phyloP scores from a whole-genome alignment of 2,888 invertebrate genomes.

The Lamproptera curius region DNA sequence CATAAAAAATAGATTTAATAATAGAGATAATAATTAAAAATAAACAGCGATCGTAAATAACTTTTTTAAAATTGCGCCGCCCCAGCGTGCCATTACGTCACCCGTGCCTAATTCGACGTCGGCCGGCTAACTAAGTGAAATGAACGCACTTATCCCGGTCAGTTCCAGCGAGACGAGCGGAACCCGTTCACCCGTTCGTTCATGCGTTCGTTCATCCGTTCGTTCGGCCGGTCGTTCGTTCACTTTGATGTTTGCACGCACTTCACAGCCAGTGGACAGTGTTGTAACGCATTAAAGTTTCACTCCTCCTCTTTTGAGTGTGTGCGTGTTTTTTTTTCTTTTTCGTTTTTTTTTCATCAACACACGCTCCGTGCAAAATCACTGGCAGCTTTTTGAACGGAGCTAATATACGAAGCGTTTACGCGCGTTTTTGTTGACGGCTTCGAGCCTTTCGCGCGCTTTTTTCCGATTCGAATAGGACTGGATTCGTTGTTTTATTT shows the following conservation, averaged over 20 bases:
- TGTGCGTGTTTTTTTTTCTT: no score
- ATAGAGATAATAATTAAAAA: no score
- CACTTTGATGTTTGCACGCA: conserved; percentile 72
- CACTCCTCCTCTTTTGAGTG: no score
- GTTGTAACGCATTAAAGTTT: conserved; percentile 42
- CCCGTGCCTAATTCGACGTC: conserved; percentile 18
- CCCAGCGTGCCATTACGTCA: conserved; percentile 15
- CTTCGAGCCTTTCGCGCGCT: no score
- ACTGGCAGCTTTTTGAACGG: not conserved
- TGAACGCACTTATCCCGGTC: conserved; percentile 44
- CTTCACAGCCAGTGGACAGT: conserved; percentile 54
- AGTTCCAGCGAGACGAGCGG: conserved; percentile 52
- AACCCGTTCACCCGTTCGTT: conserved; percentile 49
- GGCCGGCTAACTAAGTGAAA: conserved; percentile 19
- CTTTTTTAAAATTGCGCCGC: not conserved
- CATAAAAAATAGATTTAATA: no score
- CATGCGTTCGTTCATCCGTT: conserved; percentile 59
- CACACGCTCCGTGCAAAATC: not conserved
- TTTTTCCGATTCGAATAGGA: no score
- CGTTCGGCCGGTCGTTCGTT: conserved; percentile 44
- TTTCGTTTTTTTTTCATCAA: not conserved
- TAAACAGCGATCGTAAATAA: no score
- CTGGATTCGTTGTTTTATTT: no score
- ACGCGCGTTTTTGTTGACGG: not conserved
- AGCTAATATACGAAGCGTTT: not conserved